Evolutionary conservation across 1,140 invertebrate genomes (phyloP).

Genomic region (Sminthurinus signatus): DNA sequence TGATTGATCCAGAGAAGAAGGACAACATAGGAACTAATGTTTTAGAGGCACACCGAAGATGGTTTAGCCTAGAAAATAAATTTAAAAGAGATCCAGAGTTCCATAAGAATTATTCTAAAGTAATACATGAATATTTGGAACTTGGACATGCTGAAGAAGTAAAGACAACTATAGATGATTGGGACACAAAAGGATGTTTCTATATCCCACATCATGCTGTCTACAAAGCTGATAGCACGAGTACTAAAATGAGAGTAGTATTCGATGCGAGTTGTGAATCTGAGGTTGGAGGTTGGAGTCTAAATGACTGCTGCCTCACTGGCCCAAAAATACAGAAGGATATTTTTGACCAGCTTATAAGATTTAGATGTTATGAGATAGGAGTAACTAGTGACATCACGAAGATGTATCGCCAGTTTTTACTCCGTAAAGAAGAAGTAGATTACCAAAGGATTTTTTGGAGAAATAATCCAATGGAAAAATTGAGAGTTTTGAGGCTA

Average conservation of each 20-base stretch:
- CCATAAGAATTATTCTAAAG: constrained; percentile 25
- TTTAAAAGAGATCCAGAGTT: constrained; percentile 18
- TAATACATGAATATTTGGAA: constrained; percentile 23
- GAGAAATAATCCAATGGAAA: constrained; percentile 40
- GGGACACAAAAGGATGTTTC: background rate
- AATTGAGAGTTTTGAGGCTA: constrained; percentile 41
- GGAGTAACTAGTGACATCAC: constrained; percentile 45
- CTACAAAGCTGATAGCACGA: constrained; percentile 7
- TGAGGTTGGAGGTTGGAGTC: constrained; percentile 42
- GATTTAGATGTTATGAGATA: constrained; percentile 38
- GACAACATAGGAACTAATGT: constrained; percentile 22
- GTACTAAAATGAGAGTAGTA: constrained; percentile 17
- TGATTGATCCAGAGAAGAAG: constrained; percentile 35
- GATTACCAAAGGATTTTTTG: constrained; percentile 48
- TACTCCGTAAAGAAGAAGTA: constrained; percentile 42
- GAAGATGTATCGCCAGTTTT: constrained; percentile 47
- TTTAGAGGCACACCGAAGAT: constrained; percentile 28
- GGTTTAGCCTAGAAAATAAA: constrained; percentile 35
- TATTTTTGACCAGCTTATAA: constrained; percentile 36
- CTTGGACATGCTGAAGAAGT: background rate
- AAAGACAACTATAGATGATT: constrained; percentile 24
- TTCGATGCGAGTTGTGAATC: constrained; percentile 41
- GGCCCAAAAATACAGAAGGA: constrained; percentile 41
- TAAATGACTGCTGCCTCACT: constrained; percentile 46
- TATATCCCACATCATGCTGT: constrained; percentile 25